Conservation (phyloP, 2,888 invertebrate species). For the Oscheius sp. region DNA sequence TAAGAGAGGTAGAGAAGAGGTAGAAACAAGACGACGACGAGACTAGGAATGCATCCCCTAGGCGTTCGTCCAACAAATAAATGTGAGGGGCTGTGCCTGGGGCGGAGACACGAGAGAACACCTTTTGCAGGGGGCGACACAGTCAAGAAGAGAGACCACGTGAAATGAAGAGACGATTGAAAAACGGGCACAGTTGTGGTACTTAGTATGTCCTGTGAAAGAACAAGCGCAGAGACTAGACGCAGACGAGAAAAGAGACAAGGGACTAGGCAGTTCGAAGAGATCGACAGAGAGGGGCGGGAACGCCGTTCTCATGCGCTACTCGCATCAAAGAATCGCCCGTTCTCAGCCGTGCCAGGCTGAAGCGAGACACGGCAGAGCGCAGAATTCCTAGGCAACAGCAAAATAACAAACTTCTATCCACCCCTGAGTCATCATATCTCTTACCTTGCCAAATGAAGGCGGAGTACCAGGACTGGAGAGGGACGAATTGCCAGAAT, state of each 20-base stretch:
- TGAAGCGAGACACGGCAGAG: conserved; percentile 20
- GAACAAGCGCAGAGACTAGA: conserved; percentile 14
- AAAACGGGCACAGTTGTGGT: background rate
- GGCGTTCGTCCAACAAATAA: conserved; percentile 33
- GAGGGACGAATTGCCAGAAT: conserved; percentile 4
- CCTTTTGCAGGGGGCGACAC: background rate
- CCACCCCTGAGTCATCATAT: background rate
- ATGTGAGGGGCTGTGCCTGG: background rate
- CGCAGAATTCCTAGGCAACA: conserved; percentile 20
- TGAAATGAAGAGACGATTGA: background rate
- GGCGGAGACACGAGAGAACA: conserved; percentile 18
- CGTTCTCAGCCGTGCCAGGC: conserved; percentile 14
- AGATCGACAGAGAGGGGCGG: conserved; percentile 18
- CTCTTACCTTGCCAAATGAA: conserved; percentile 22
- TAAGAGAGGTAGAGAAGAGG: conserved; percentile 27
- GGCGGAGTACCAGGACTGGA: conserved; percentile 13
- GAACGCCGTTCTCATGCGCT: conserved; percentile 7
- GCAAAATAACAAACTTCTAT: conserved; percentile 3
- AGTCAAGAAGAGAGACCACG: background rate
- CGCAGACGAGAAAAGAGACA: background rate
- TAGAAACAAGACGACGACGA: background rate
- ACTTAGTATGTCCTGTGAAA: background rate
- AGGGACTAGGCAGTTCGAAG: background rate
- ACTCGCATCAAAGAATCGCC: background rate
- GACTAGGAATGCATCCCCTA: conserved; percentile 22